Evolutionary conservation across 2,888 invertebrate species (phyloP).

Genomic region (Thumatha senex): DNA sequence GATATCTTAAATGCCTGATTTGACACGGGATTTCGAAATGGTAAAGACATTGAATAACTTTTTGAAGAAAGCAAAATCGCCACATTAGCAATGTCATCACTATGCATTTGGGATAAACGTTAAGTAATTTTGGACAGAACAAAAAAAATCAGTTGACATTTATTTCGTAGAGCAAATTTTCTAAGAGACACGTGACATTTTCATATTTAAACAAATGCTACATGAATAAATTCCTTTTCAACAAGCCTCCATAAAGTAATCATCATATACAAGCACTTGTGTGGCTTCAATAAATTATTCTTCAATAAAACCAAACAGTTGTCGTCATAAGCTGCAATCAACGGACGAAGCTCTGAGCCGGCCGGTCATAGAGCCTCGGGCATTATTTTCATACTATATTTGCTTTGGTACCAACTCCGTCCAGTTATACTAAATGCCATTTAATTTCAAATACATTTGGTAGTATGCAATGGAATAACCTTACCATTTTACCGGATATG

Average conservation of each 20-base stretch:
- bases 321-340: constrained; percentile 82
- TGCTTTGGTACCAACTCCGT: constrained; percentile 36
- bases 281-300: constrained; percentile 77
- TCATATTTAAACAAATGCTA: not conserved
- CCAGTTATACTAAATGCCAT: constrained; percentile 54
- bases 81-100: too few relatives aligned
- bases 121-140: too few relatives aligned
- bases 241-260: constrained; percentile 33
- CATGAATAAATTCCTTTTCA: constrained; percentile 4
- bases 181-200: too few relatives aligned
- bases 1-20: too few relatives aligned
- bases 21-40: too few relatives aligned
- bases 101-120: too few relatives aligned
- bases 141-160: too few relatives aligned
- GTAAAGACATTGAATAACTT: too few relatives aligned
- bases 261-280: constrained; percentile 48
- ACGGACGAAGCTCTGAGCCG: constrained; percentile 56
- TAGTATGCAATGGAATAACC: constrained; percentile 54
- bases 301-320: constrained; percentile 71
- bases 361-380: constrained; percentile 57
- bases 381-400: constrained; percentile 66
- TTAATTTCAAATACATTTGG: constrained; percentile 58
- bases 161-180: too few relatives aligned
- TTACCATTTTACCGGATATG: constrained; percentile 21
- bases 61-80: too few relatives aligned